Evolutionary conservation across 2,797 vertebrate species (phyloP).

Genomic region (Xenops minutus): DNA sequence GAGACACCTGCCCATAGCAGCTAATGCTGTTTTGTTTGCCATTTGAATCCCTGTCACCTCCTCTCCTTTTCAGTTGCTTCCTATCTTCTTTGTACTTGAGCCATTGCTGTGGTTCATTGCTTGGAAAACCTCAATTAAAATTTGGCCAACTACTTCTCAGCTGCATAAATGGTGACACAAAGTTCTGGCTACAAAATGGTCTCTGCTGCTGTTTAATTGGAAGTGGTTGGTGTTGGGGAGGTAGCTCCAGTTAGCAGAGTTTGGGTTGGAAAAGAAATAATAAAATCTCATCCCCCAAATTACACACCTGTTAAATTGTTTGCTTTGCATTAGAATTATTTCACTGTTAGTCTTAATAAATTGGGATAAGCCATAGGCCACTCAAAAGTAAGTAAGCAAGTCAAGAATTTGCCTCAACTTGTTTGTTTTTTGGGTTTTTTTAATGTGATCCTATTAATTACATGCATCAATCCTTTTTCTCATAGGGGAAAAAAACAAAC

Average conservation of each 20-base stretch:
- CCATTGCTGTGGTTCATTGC: neutral
- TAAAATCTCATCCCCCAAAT: neutral
- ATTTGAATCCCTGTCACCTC: neutral
- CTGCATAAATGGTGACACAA: neutral
- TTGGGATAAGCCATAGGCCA: neutral
- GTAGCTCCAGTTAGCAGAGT: neutral
- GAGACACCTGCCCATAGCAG: neutral
- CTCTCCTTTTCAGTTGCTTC: neutral
- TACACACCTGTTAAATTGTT: neutral
- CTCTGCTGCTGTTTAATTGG: neutral
- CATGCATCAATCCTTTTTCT: neutral
- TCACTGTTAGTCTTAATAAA: neutral
- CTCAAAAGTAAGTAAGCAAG: neutral
- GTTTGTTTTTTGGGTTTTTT: neutral
- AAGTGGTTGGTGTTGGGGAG: neutral
- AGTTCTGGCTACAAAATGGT: neutral
- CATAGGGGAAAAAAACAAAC: neutral
- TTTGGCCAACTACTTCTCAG: neutral
- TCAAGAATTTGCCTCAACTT: neutral
- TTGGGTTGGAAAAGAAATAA: constrained; percentile 1
- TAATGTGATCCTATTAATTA: neutral
- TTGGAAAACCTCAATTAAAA: neutral
- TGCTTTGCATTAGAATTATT: neutral
- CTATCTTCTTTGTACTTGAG: neutral
- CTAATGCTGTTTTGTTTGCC: neutral